Base-by-base conservation (phyloP, 2,888 invertebrate genomes). In the Rhingia rostrata region DNA sequence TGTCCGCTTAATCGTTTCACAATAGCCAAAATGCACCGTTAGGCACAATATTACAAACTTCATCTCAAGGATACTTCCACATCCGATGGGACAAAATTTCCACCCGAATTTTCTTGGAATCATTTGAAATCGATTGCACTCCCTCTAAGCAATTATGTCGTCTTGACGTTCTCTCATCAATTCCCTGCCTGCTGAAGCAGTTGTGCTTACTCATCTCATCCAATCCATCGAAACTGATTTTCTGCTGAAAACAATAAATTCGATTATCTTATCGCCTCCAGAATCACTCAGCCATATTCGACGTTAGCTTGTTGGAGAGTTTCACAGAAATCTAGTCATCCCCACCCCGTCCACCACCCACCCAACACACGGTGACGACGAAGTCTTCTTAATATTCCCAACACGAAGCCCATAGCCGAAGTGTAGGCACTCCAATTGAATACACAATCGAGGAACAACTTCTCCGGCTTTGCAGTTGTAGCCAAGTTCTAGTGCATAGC, bases 381-480 rank as follows among this genome's bases (percentile, higher is more conserved):
- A 47, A n/a, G 63, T 30, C 14, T 37, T 30, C 9, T 64, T 37
- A 9, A 54, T 72, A 82, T 82, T 82, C 82, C 37, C 35, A 64
- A 53, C 82, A 82, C 78, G 82, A 43, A 60, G 22, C 2, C 53
- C 49, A 66, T 77, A 47, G 41, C 60, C 70, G 49, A 30, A 54
- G 64, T 53, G 66, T 54, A 77, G 53, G 58, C 81, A 82, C 77
- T 72, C 37, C 41, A n/a, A 37, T 70, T 54, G 82, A 82, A 82
- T 82, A 78, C 72, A 6, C 72, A 82, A 61, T 73, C 45, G 45
- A 54, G 47, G 39, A 33, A 30, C 43, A 56, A 58, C 58, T 79
- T 79, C 56, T 30, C 32, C 33, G 6, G 12, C 33, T 30, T 64
- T 22, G 47, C 49, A 43, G n/a, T 58, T 41, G 30, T 58, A 37